These are phyloP conservation scores for Seriola dumerili DNA, from an alignment of 2,113 vertebrate genomes.

Conservation along the genomic window DNA sequence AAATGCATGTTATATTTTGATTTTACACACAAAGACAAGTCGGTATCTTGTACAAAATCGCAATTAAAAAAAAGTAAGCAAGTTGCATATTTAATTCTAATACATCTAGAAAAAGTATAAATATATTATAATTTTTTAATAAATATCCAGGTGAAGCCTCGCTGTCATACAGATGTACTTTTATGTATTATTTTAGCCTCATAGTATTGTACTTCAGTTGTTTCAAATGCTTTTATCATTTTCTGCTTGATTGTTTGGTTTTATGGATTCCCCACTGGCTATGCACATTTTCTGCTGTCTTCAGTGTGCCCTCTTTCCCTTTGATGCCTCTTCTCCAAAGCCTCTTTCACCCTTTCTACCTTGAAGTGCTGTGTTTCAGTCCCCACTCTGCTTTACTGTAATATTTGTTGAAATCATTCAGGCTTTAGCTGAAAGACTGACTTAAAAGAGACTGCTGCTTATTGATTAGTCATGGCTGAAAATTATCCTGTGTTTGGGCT, in stretches of 20 bases:
- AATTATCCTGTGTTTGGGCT: slow-evolving; percentile 11
- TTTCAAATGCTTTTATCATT: slow-evolving; percentile 50
- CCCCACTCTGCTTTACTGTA: slow-evolving; percentile 15
- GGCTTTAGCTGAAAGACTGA: slow-evolving; percentile 37
- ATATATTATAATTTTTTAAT: not conserved
- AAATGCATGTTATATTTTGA: slow-evolving; percentile 38
- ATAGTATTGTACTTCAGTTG: slow-evolving; percentile 48
- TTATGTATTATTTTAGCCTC: slow-evolving; percentile 48
- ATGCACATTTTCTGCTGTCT: slow-evolving; percentile 37
- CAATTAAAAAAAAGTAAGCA: not conserved
- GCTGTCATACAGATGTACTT: slow-evolving; percentile 4
- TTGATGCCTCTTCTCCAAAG: slow-evolving; percentile 62
- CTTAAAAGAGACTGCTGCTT: slow-evolving; percentile 37
- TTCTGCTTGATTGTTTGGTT: slow-evolving; percentile 56
- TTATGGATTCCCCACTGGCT: slow-evolving; percentile 57
- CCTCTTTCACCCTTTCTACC: slow-evolving; percentile 44
- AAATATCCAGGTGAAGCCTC: slow-evolving; percentile 13
- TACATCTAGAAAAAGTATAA: not conserved
- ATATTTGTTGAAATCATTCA: slow-evolving; percentile 21
- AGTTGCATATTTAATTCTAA: slow-evolving; percentile 2
- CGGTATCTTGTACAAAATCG: not conserved
- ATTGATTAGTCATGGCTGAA: slow-evolving; percentile 45
- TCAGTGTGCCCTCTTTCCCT: slow-evolving; percentile 54
- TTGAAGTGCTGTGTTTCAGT: slow-evolving; percentile 47
- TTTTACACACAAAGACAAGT: not conserved